Evolutionary conservation across 1,140 invertebrate genomes (phyloP), one percentile per base, ranked within the genome.

Genomic region (Centruroides sculpturatus): DNA sequence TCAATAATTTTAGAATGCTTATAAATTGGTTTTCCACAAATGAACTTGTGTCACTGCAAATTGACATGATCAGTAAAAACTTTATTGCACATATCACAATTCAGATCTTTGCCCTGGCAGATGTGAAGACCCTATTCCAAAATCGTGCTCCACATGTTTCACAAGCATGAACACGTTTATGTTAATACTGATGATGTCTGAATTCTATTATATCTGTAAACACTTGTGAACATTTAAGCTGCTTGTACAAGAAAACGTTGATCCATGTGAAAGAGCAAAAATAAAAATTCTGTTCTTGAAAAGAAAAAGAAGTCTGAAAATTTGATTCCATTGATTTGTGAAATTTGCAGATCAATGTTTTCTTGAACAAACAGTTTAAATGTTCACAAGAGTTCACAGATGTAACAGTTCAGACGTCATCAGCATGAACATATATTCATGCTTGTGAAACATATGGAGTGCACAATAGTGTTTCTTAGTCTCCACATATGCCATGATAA

Each of bases 141-240:
- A 77, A 73, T 23, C 72, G 35, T 13, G 63, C 63, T 70, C 64
- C 62, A 68, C 76, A 78, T 12, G 64, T 66, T 23, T 71, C 66
- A 67, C 76, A 78, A 13, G 69, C 63, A 63, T 70, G 70, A 3
- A 71, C 71, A 59, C 75, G 73, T 11, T 73, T 73, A 61, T 78
- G 76, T 4, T 65, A 61, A 49, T 68, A 65, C 54, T 74, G 67
- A 63, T 78, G 76, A 9, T 71, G 66, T 35, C 70, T 63, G 51
- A 69, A 71, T n/a, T 3, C n/a, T 46, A 63, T 41, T 4, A 68
- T 36, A 55, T 67, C 61, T n/a, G 51, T 61, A 63, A 74, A 76
- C 48, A 59, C 59, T 63, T 51, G 6, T 8, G 5, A 51, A 11
- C 23, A 23, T 23, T 23, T 23, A 23, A 23, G 23, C 23, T 23